Percentiles rank a stretch among this genome's conserved stretches.
phyloP scores from a whole-genome alignment of 1,140 invertebrate genomes.

The Melitaea cinxia region DNA sequence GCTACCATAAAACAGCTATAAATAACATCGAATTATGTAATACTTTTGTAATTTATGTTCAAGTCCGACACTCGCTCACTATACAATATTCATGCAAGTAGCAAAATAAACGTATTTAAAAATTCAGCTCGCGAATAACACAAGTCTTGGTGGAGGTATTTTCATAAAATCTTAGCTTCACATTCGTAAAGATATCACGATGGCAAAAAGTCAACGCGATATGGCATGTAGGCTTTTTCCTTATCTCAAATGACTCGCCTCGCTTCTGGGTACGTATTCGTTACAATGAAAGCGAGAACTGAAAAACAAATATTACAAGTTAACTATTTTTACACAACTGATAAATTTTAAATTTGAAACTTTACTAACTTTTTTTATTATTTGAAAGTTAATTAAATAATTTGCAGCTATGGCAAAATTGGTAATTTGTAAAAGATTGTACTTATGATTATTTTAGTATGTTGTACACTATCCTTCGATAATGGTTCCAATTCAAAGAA shows the following conservation, averaged over 20 bases:
- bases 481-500: conserved; percentile 7
- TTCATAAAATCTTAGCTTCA: conserved; percentile 11
- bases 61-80: background rate
- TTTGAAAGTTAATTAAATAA: no score
- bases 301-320: conserved; percentile 21
- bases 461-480: background rate
- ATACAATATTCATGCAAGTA: background rate
- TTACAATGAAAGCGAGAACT: conserved; percentile 16
- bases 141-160: conserved; percentile 1
- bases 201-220: conserved; percentile 25
- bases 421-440: background rate
- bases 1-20: background rate
- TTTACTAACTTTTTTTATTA: no score
- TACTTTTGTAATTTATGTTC: background rate
- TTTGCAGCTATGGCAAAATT: no score
- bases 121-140: conserved; percentile 7
- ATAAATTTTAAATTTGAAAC: background rate
- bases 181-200: conserved; percentile 27
- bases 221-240: conserved; percentile 30
- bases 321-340: background rate
- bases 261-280: conserved; percentile 24
- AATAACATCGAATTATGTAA: background rate
- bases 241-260: conserved; percentile 34
- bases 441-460: background rate
- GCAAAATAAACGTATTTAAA: background rate